phyloP scores from a whole-genome alignment of 2,797 vertebrate genomes.

The Benthosema pterotum region DNA sequence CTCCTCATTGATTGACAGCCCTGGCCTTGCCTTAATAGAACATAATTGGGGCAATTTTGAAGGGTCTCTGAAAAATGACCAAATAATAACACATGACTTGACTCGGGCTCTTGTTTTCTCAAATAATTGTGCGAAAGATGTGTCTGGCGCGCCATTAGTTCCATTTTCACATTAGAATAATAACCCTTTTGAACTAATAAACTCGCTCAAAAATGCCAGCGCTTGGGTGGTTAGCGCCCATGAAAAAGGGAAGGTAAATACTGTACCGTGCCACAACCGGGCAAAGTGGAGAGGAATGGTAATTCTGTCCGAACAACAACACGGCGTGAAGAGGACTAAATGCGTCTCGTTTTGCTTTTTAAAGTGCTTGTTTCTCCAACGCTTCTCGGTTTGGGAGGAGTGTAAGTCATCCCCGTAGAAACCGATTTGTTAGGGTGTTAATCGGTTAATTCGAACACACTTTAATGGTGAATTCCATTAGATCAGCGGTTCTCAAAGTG shows the following conservation, averaged over 20 bases:
- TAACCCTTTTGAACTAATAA: conserved; percentile 85
- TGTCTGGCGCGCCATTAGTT: conserved; percentile 84
- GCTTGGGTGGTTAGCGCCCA: conserved; percentile 62
- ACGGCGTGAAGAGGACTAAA: conserved; percentile 57
- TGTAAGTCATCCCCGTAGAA: no score
- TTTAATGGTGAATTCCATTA: no score
- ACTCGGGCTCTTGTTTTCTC: conserved; percentile 84
- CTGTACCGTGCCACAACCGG: conserved; percentile 54
- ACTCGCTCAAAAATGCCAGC: conserved; percentile 78
- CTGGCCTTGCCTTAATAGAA: conserved; percentile 98
- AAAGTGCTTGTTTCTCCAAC: conserved; percentile 25
- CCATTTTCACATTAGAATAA: conserved; percentile 88
- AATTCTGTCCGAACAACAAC: conserved; percentile 66
- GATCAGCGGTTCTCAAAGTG: no score
- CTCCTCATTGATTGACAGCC: conserved; percentile 88
- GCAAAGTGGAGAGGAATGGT: conserved; percentile 49
- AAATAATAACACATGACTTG: conserved; percentile 86
- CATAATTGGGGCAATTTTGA: conserved; percentile 96
- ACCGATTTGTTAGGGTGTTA: no score
- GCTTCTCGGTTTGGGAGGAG: conserved; percentile 20
- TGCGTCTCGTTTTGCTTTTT: conserved; percentile 35
- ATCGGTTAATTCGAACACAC: no score
- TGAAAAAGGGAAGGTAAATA: conserved; percentile 56
- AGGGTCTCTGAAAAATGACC: conserved; percentile 83
- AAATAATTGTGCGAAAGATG: conserved; percentile 83